Percentiles rank a stretch among this genome's conserved stretches.
Evolutionary conservation across 2,888 invertebrate genomes (phyloP).

Genomic region (Caenorhabditis parvicauda): DNA sequence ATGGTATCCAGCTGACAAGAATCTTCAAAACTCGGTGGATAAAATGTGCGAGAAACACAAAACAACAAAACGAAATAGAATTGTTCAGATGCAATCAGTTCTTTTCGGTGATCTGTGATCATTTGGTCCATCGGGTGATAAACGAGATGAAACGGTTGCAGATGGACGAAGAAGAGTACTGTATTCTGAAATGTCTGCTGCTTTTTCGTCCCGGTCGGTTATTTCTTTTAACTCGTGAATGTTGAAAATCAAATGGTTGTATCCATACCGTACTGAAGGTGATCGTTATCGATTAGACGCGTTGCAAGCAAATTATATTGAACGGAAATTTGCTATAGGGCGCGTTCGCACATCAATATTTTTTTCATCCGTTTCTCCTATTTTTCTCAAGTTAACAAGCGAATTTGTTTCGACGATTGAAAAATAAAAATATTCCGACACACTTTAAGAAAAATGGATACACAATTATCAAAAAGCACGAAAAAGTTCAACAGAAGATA

Average conservation of each 20-base stretch:
- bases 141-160: conserved; percentile 24
- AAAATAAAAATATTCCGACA: not conserved
- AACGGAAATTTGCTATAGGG: too few relatives aligned
- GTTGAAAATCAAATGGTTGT: too few relatives aligned
- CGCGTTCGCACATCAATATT: too few relatives aligned
- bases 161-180: conserved; percentile 40
- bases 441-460: too few relatives aligned
- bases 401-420: too few relatives aligned
- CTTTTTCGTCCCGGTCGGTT: conserved; percentile 12
- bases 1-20: conserved; percentile 36
- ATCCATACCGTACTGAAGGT: too few relatives aligned
- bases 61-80: too few relatives aligned
- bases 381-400: too few relatives aligned
- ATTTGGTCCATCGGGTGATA: conserved; percentile 29
- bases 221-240: not conserved
- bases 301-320: too few relatives aligned
- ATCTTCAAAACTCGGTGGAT: conserved; percentile 23
- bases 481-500: not conserved
- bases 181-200: conserved; percentile 12
- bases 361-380: too few relatives aligned
- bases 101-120: conserved; percentile 19
- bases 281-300: too few relatives aligned
- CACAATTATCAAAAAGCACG: too few relatives aligned
- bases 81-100: conserved; percentile 35
- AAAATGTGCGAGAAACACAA: conserved; percentile 30